phyloP scores from a whole-genome alignment of 2,888 invertebrate genomes.

The Xanthia togata region DNA sequence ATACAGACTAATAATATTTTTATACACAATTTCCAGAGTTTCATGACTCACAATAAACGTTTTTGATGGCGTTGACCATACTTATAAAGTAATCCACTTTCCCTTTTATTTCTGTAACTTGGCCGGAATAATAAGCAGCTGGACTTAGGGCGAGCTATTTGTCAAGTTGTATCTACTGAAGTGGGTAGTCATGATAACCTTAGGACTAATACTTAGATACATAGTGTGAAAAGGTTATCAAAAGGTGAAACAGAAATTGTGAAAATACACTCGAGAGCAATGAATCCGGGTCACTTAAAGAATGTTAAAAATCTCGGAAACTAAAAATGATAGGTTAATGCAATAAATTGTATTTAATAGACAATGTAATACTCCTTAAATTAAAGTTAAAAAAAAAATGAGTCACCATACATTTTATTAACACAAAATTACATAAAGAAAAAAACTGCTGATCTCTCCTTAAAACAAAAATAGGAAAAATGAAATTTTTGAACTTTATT shows the following conservation, averaged over 20 bases:
- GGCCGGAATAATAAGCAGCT: slow-evolving; percentile 43
- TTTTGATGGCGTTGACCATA: slow-evolving; percentile 43
- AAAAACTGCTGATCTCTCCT: too few species aligned
- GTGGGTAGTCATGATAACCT: slow-evolving; percentile 9
- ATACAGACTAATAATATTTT: slow-evolving; percentile 11
- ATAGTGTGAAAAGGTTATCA: slow-evolving; percentile 1
- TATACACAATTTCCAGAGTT: slow-evolving; percentile 5
- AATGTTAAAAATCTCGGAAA: too few species aligned
- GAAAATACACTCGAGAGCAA: too few species aligned
- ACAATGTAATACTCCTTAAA: too few species aligned
- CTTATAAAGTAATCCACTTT: slow-evolving; percentile 52
- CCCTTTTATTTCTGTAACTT: slow-evolving; percentile 38
- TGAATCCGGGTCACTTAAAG: too few species aligned
- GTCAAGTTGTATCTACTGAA: slow-evolving; percentile 8
- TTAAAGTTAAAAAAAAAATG: too few species aligned
- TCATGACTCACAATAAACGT: slow-evolving; percentile 47
- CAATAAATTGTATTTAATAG: too few species aligned
- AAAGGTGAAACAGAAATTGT: slow-evolving; percentile 5
- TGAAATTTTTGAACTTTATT: too few species aligned
- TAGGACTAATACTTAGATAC: slow-evolving; percentile 9
- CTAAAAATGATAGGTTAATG: too few species aligned
- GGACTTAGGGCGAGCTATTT: neutral
- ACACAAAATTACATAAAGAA: too few species aligned
- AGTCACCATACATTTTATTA: too few species aligned
- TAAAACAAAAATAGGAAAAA: too few species aligned